Evolutionary conservation across 2,797 vertebrate species (phyloP), one percentile per base, ranked within the genome.

Genomic region (Iguana delicatissima): DNA sequence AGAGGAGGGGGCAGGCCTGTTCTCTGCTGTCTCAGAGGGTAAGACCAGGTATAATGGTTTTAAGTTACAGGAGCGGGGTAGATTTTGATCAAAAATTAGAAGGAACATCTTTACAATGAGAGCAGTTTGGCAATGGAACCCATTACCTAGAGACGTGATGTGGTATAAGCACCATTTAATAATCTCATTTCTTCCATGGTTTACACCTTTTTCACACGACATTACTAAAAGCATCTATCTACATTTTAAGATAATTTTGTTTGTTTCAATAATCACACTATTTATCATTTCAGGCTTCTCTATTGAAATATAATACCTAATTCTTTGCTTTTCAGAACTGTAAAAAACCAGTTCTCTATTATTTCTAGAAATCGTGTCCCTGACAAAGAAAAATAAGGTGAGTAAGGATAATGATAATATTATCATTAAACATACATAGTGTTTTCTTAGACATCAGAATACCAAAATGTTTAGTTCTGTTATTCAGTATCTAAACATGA

Each of bases 381-480:
- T 20, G 24, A 74, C n/a, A 67, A 90, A 20, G 18, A 83, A 67
- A 89, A 87, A 24, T 20, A 72, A 42, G 62, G 20, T 46, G 87
- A 24, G 24, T 55, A 73, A 3, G 42, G 4, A 35, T 84, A 18
- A 84, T 64, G 14, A 62, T 46, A 46, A 1, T 2, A 4, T 2
- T 38, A 92, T 72, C 13, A 92, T 24, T 64, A 80, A 76, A 84
- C 42, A 64, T 50, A 90, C 13, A 67, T 42, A 82, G 3, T 82
- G n/a, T 83, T 91, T 89, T 32, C 18, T 77, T 46, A 92, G 79
- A 85, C 4, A 82, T 81, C 52, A 85, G 86, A 86, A 91, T n/a
- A 35, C 67, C 89, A 46, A 79, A 8, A 9, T 90, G 77, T 59
- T 20, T 67, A 59, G 7, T 29, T 86, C 90, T 26, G 76, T 50